Base-by-base conservation (phyloP, 1,140 invertebrate genomes). In the Antheraea pernyi region DNA sequence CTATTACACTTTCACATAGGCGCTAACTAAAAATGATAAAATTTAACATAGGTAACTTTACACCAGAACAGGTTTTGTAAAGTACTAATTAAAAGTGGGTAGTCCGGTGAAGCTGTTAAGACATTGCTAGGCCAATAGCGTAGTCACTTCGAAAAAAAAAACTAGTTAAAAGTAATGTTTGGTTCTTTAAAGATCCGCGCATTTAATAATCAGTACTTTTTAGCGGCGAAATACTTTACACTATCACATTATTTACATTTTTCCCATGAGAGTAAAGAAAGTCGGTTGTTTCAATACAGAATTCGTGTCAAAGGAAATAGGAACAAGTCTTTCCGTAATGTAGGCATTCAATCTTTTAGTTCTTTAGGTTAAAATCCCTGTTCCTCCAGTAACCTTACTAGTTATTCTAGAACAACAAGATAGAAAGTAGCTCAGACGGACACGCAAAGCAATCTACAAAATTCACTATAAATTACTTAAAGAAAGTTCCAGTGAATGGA, bases 391-490 rank as follows among this genome's bases (percentile, higher is more conserved):
- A 53, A 13, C 46, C 30, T n/a, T 63, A 65, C 64, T 48, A 19
- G 64, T 19, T 39, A 65, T 48, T 48, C 64, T 39, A 36, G 62
- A 36, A 3, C 22, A 18, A 22, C 39, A 36, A 58, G 65, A 59
- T 76, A 75, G 77, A 78, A 78, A 74, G 77, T 60, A 58, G 73
- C 59, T 70, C 62, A 39, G 37, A 70, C 62, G 70, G 69, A 67
- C 59, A 70, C 46, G 68, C 58, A 37, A 70, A 61, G 58, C 65
- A 73, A 77, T 75, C 73, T 77, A 65, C 71, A 58, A 79, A 79
- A 76, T 74, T 76, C 72, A 63, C 71, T 68, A 72, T 71, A 70
- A 76, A 72, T 72, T 69, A 65, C 72, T 69, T 53, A 48, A 74
- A 69, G 73, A 76, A 72, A 74, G 72, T 72, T 19, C 46, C 22